Conservation (phyloP, 2,797 vertebrate genomes). For the Furcifer pardalis region DNA sequence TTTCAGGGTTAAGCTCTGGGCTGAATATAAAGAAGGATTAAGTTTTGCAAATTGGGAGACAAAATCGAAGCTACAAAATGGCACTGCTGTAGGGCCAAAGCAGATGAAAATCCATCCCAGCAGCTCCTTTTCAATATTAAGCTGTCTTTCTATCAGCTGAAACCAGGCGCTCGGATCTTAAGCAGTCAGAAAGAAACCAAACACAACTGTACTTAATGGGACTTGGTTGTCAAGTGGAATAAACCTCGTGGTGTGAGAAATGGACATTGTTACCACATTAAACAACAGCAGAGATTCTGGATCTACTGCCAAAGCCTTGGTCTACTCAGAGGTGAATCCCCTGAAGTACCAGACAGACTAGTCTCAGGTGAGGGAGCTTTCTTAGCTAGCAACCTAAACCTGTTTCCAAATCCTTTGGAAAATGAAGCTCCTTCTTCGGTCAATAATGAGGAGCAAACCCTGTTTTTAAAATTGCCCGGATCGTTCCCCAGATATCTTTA, state of each 20-base stretch:
- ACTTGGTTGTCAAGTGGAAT: too few species aligned
- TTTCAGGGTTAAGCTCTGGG: not conserved
- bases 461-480: not conserved
- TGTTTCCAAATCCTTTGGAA: not conserved
- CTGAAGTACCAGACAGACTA: too few species aligned
- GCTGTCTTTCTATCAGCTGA: too few species aligned
- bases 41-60: too few species aligned
- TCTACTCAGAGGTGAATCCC: not conserved
- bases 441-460: too few species aligned
- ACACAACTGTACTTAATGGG: too few species aligned
- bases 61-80: not conserved
- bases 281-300: not conserved
- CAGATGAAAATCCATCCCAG: not conserved
- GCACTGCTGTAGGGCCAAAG: not conserved
- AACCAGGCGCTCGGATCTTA: too few species aligned
- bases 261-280: too few species aligned
- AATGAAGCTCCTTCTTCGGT: not conserved
- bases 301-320: not conserved
- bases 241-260: too few species aligned
- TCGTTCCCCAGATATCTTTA: not conserved
- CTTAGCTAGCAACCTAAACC: not conserved
- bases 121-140: too few species aligned
- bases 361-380: not conserved
- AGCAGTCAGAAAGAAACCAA: too few species aligned
- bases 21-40: not conserved